Conservation (phyloP, 2,113 vertebrate genomes). For the Tupaia tana region DNA sequence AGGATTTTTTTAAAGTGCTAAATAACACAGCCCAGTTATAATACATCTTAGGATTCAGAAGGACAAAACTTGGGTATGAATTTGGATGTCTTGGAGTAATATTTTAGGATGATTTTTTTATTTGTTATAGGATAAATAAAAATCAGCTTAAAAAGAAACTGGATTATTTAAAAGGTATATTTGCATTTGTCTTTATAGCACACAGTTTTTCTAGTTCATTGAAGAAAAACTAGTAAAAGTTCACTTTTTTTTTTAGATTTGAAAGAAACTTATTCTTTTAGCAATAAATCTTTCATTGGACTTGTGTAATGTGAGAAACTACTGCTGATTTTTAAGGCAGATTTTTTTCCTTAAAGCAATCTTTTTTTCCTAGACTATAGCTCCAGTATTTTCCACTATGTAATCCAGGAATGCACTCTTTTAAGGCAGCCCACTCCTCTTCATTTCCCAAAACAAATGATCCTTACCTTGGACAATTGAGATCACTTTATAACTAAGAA, state of each 20-base stretch:
- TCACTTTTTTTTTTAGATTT: constrained; percentile 11
- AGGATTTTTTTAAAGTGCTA: neutral
- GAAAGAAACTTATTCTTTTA: constrained; percentile 28
- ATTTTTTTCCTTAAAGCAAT: constrained; percentile 5
- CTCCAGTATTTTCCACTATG: constrained; percentile 45
- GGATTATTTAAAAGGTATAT: neutral
- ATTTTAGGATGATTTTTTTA: constrained; percentile 14
- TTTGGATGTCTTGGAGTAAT: neutral
- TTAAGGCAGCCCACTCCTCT: constrained; percentile 50
- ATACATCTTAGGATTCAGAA: neutral
- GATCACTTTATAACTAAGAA: constrained; percentile 64
- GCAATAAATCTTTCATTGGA: constrained; percentile 45
- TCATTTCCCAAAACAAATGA: constrained; percentile 78
- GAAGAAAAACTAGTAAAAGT: constrained; percentile 48
- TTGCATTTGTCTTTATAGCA: neutral
- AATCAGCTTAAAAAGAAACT: constrained; percentile 30
- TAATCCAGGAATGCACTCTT: constrained; percentile 51
- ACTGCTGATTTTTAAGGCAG: constrained; percentile 1
- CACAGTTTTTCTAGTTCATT: constrained; percentile 33
- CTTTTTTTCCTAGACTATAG: neutral
- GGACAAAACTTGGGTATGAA: neutral
- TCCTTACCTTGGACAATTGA: constrained; percentile 59
- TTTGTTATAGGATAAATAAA: neutral
- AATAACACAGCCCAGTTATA: neutral
- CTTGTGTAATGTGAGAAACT: constrained; percentile 41